Evolutionary conservation across 2,797 vertebrate genomes (phyloP), one percentile per base, ranked within the genome.

Genomic region (Pristis pectinata): DNA sequence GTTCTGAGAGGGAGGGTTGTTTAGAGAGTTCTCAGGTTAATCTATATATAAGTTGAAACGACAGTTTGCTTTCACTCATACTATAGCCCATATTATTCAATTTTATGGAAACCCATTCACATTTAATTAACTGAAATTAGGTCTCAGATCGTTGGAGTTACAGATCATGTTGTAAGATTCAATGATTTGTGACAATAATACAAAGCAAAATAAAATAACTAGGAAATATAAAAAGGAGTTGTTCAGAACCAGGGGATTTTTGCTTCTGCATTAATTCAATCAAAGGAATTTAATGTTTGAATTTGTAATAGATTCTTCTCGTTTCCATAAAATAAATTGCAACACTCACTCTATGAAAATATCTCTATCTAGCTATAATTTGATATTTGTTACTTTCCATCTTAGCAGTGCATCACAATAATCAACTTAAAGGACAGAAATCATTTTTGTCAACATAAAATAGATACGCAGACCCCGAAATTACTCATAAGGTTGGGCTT

Each of bases 201-300:
- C 44, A 83, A 83, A 83, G 19, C 41, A 24, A 2, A 49, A 53
- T 22, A 83, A 4, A 22, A 53, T 22, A 49, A 83, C 22, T 83
- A 15, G 44, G 22, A 83, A 83, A 83, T 83, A 83, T 49, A 49
- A 22, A 83, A 82, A 82, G 7, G 8, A 82, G 19, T 53, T 79
- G 13, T 3, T 83, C 22, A 3, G 76, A n/a, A n/a, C 76, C 76
- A 83, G 22, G 80, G 44, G 44, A 83, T 22, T 0, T 83, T 82
- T 83, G 44, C 80, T 83, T 53, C 80, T 53, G 80, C 8, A 83
- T 83, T 83, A 83, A 83, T 83, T 83, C 44, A 77, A n/a, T 77
- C 44, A 83, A 22, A 6, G 22, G 44, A 83, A 27, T 83, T 49
- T 83, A 49, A 83, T 53, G 19, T 83, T 83, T 53, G 44, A 83